Evolutionary conservation across 2,888 invertebrate genomes (phyloP).

Genomic region (Dicycla oo): DNA sequence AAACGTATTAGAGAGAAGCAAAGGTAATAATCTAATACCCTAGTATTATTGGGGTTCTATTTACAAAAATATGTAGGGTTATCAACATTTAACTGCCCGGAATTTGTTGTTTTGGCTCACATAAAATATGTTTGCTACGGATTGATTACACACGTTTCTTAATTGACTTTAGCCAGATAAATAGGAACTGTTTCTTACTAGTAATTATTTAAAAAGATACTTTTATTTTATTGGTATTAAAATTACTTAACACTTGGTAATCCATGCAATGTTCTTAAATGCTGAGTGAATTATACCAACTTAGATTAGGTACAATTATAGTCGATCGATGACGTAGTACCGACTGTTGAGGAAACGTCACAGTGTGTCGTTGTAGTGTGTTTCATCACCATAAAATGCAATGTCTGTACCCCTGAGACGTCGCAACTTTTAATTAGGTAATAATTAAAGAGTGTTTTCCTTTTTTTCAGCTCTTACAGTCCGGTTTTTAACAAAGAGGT

Average conservation of each 20-base stretch:
- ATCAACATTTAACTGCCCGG: no score
- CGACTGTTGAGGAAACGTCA: background rate
- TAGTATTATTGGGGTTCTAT: no score
- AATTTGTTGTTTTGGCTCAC: no score
- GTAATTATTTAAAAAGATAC: no score
- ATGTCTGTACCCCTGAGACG: constrained; percentile 6
- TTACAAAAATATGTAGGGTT: no score
- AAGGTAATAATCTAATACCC: no score
- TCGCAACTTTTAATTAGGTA: background rate
- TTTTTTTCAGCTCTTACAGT: constrained; percentile 93
- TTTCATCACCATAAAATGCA: background rate
- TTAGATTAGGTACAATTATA: no score
- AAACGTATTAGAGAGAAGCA: background rate
- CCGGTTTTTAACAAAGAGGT: constrained; percentile 97
- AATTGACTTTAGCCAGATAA: no score
- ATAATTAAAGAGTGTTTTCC: constrained; percentile 5
- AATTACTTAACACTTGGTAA: background rate
- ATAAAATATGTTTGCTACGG: no score
- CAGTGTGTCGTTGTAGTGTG: background rate
- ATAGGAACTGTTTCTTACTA: no score
- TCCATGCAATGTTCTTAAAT: background rate
- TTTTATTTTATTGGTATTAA: background rate
- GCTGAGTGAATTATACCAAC: background rate
- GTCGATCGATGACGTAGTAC: background rate
- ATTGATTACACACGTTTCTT: no score